Evolutionary conservation across 64 coral and sea anemone genomes (phyloP).

Genomic region (Pocillopora damicornis): DNA sequence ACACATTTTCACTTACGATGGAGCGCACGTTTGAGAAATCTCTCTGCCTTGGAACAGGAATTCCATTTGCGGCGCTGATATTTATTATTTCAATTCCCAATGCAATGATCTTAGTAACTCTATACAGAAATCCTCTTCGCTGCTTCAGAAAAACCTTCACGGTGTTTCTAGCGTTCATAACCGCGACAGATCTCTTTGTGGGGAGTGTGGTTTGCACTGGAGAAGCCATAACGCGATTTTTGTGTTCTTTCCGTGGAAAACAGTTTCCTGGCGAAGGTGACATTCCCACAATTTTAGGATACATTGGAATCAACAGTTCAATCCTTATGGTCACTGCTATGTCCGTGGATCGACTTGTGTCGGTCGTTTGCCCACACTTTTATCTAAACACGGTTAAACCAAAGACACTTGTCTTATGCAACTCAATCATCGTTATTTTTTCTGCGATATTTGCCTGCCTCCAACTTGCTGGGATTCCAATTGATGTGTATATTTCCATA

Average conservation of each 20-base stretch:
- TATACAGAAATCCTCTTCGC: constrained; percentile 6
- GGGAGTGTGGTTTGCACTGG: background rate
- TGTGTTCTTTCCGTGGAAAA: background rate
- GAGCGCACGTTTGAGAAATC: background rate
- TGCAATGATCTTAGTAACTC: background rate
- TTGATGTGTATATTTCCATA: background rate
- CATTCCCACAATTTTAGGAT: background rate
- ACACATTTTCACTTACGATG: too few species aligned
- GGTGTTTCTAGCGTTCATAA: background rate
- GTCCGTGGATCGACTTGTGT: constrained; percentile 10
- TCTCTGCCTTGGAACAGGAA: constrained; percentile 6
- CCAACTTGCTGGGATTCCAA: constrained; percentile 2
- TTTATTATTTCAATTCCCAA: background rate
- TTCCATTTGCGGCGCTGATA: background rate
- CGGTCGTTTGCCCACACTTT: background rate
- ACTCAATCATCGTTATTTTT: constrained; percentile 2
- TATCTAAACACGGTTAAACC: background rate
- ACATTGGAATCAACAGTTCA: constrained; percentile 17
- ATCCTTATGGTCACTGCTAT: background rate
- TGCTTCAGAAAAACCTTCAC: constrained; percentile 5
- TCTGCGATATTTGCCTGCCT: constrained; percentile 12
- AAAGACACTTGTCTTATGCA: background rate
- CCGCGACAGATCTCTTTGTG: background rate
- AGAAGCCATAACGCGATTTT: background rate
- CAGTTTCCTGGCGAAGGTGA: background rate